Evolutionary conservation across 2,113 vertebrate species (phyloP).

Genomic region (Ochotona princeps): DNA sequence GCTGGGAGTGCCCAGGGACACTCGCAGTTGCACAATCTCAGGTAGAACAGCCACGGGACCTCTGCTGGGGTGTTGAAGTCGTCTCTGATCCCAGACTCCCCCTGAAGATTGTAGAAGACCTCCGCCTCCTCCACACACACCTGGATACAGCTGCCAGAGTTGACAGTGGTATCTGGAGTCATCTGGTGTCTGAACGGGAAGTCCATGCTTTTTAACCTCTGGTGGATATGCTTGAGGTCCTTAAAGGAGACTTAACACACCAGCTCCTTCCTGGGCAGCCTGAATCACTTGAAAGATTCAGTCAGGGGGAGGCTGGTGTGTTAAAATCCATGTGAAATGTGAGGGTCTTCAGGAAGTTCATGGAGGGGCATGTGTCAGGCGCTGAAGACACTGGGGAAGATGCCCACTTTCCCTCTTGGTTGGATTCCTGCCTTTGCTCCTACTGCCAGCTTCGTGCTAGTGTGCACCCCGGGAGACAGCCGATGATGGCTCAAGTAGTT

Average conservation of each 20-base stretch:
- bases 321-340: not conserved
- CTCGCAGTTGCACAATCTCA: fast-evolving
- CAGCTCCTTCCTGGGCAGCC: not conserved
- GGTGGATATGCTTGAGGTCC: not conserved
- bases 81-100: fast-evolving
- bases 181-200: not conserved
- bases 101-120: too few species aligned
- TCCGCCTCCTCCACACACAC: too few species aligned
- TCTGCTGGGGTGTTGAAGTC: too few species aligned
- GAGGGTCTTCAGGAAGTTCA: too few species aligned
- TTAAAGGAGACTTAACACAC: not conserved
- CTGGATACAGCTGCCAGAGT: not conserved
- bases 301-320: not conserved
- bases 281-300: constrained; percentile 6
- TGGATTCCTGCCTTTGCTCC: too few species aligned
- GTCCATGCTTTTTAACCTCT: not conserved
- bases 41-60: not conserved
- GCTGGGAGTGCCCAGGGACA: not conserved
- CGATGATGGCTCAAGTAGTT: too few species aligned
- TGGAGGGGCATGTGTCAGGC: too few species aligned
- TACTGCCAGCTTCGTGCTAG: too few species aligned
- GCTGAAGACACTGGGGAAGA: too few species aligned
- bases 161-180: not conserved
- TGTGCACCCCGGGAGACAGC: too few species aligned
- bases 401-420: too few species aligned